Evolutionary conservation across 2,113 vertebrate genomes (phyloP), one percentile per base, ranked within the genome.

Genomic region (Rhabdornis inornatus): DNA sequence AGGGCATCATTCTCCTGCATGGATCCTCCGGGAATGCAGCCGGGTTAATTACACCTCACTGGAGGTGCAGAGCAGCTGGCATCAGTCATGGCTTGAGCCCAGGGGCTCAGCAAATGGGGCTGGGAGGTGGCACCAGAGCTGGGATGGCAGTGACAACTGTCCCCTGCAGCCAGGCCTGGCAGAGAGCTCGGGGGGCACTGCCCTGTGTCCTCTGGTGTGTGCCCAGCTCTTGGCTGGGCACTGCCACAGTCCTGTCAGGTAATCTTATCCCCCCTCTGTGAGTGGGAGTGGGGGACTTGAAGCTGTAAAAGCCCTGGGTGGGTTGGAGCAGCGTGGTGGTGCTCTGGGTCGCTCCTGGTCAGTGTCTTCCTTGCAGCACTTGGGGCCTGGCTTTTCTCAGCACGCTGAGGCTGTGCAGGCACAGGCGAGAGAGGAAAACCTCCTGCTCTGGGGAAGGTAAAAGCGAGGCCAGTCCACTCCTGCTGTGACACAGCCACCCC

Each of bases 11-110:
- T 93, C 96, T 95, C 85, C 91, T n/a, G 66, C 94, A 79, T 22
- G 76, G 80, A 52, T 90, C 94, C 92, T 87, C 14, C 0, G 83
- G 95, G 94, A 75, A 2, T 10, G 33, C 72, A 83, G 92, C 78
- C 17, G 40, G 80, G 82, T 96, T 96, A 92, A 94, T 97, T 96
- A 94, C 92, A 95, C 74, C 92, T 82, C 77, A 91, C 89, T 90
- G 90, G 96, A 87, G 74, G 47, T 70, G 74, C 84, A 70, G 21
- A 91, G 87, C 90, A 80, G 71, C 89, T 91, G 75, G 91, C 53
- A 60, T 85, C 15, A 59, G 82, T 49, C 82, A 5, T 21, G 57
- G 17, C 0, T 1, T 16, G 79, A 95, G 65, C 92, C 5, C 11
- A 50, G 72, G 68, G 75, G 14, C 15, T 52, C 45, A 10, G 83